Evolutionary conservation across 2,888 invertebrate genomes (phyloP).

Genomic region (Coenonympha glycerion): DNA sequence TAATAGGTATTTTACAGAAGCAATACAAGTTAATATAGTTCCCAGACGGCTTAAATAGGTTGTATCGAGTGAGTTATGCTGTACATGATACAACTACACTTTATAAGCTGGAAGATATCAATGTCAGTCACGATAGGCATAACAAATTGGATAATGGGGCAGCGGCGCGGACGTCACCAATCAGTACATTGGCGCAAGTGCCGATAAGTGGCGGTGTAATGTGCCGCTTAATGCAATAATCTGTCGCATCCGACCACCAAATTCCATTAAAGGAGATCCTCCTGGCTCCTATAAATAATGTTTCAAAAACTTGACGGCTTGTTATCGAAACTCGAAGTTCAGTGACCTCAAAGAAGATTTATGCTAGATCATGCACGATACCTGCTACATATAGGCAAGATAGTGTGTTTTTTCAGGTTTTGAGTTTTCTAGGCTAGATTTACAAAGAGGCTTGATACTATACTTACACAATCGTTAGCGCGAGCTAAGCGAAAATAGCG

Average conservation of each 20-base stretch:
- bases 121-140: slow-evolving; percentile 32
- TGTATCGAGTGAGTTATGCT: slow-evolving; percentile 1
- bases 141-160: slow-evolving; percentile 57
- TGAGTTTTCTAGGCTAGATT: neutral
- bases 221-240: slow-evolving; percentile 53
- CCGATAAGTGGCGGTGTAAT: slow-evolving; percentile 55
- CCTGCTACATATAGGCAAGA: too few species aligned
- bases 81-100: neutral
- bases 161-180: slow-evolving; percentile 59
- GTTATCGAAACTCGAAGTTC: too few species aligned
- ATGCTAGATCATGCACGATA: too few species aligned
- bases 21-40: too few species aligned
- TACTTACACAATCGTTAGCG: too few species aligned
- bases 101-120: slow-evolving; percentile 26
- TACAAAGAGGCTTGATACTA: too few species aligned
- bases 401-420: too few species aligned
- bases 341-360: too few species aligned
- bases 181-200: slow-evolving; percentile 52
- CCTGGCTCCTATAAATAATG: neutral
- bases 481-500: too few species aligned
- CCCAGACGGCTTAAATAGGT: neutral
- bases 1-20: too few species aligned
- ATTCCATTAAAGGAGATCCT: slow-evolving; percentile 23
- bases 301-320: too few species aligned
- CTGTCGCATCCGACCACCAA: slow-evolving; percentile 47